Evolutionary conservation across 2,113 vertebrate species (phyloP).

Genomic region (Eulacestoma nigropectus): DNA sequence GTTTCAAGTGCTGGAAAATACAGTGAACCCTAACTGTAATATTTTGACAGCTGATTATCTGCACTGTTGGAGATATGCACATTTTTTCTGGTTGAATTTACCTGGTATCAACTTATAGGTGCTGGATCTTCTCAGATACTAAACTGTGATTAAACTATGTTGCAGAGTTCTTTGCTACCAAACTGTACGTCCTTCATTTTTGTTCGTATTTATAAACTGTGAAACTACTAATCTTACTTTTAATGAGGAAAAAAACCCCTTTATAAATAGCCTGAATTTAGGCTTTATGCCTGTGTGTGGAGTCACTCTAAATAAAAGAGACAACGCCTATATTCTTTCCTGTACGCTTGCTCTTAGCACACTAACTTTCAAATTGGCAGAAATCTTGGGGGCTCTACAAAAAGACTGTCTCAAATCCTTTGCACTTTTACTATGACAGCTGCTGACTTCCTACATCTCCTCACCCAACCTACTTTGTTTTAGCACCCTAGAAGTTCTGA

Average conservation of each 20-base stretch:
- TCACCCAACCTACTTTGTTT: background rate
- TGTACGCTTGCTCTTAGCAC: background rate
- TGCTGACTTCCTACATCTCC: background rate
- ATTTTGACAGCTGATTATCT: conserved; percentile 27
- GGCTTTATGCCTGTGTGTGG: background rate
- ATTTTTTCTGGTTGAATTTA: conserved; percentile 18
- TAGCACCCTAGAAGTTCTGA: background rate
- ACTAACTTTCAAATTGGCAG: background rate
- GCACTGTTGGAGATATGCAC: background rate
- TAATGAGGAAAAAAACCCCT: background rate
- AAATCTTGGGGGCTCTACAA: background rate
- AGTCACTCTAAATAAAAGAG: background rate
- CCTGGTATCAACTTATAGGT: background rate
- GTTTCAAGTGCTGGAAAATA: background rate
- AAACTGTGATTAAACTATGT: background rate
- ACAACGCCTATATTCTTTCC: background rate
- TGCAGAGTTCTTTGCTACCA: background rate
- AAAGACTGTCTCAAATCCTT: background rate
- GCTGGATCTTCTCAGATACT: background rate
- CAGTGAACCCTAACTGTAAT: background rate
- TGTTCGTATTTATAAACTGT: background rate
- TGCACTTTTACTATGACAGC: background rate
- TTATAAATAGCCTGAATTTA: background rate
- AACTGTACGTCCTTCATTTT: background rate
- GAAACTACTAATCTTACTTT: background rate